These are phyloP conservation scores for Scaptodrosophila latifasciaeformis DNA, from an alignment of 2,888 invertebrate genomes.

Conservation along the genomic window DNA sequence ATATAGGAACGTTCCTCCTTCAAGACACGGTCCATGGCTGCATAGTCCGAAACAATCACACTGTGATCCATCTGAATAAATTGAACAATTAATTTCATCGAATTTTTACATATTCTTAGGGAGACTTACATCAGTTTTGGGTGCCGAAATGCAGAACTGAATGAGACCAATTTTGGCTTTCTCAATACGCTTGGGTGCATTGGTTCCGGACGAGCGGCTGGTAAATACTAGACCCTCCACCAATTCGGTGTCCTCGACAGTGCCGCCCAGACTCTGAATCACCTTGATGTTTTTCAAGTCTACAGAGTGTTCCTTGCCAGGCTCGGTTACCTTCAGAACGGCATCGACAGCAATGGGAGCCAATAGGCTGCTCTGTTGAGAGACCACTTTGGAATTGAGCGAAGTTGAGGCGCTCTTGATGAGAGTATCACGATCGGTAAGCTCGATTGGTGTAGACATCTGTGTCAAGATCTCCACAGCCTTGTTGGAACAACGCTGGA, in stretches of 20 bases:
- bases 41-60: constrained; percentile 97
- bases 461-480: constrained; percentile 81
- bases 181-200: constrained; percentile 94
- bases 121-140: constrained; percentile 97
- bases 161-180: constrained; percentile 99
- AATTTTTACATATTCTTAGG: too few relatives aligned
- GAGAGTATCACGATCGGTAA: constrained; percentile 89
- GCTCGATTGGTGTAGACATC: constrained; percentile 91
- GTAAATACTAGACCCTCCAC: constrained; percentile 97
- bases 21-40: constrained; percentile 99
- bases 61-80: constrained; percentile 90
- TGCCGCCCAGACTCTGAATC: constrained; percentile 97
- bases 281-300: constrained; percentile 97
- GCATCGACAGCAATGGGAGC: constrained; percentile 99
- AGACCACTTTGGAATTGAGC: constrained; percentile 98
- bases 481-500: constrained; percentile 81
- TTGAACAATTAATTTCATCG: neutral
- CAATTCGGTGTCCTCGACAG: constrained; percentile 97
- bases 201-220: constrained; percentile 89
- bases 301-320: constrained; percentile 83
- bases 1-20: constrained; percentile 98
- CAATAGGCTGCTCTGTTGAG: constrained; percentile 95
- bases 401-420: constrained; percentile 98
- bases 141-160: constrained; percentile 99
- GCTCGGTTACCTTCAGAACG: constrained; percentile 82